Evolutionary conservation across 2,888 invertebrate genomes (phyloP), one percentile per base, ranked within the genome.

Genomic region (Germaria angustata): DNA sequence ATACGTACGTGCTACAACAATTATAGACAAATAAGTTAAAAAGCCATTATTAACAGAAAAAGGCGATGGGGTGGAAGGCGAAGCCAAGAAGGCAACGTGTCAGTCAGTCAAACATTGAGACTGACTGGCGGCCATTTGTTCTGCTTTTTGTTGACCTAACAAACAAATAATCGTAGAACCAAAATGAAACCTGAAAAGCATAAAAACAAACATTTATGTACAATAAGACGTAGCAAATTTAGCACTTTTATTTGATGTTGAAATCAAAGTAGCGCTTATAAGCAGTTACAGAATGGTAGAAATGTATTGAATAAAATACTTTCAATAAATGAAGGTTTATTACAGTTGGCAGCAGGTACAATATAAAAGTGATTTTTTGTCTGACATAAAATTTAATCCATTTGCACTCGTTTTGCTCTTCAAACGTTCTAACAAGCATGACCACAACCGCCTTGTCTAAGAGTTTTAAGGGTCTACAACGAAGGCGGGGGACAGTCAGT

Each of bases 41-140:
- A 79, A 79, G 71, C 65, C 71, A 79, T 72, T 79, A 79, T 57
- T 65, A 79, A 72, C 65, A 79, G 36, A 71, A 79, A 65, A 53
- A 59, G n/a, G 51, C 66, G 51, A 80, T 80, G 79, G 79, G 79
- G 79, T 79, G 79, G 79, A 57, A n/a, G 41, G 66, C 71, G 53
- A 71, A 55, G 63, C 20, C 63, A 78, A 71, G 39, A 78, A 78
- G 78, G 71, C 78, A 71, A 46, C 77, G 51, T 69, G 77, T 77
- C 77, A 69, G 76, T 68, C 57, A 76, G 77, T 69, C 77, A 69
- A 69, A 53, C 51, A 77, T 77, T 69, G 13, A 77, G 69, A 69
- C 77, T 53, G 61, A 69, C 69, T 77, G 77, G 77, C 77, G 44
- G 61, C 68, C 77, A 69, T 69, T 24, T 63, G 24, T 28, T 75